Base-by-base conservation (phyloP, 1,140 invertebrate genomes). In the Lepeophtheirus salmonis region DNA sequence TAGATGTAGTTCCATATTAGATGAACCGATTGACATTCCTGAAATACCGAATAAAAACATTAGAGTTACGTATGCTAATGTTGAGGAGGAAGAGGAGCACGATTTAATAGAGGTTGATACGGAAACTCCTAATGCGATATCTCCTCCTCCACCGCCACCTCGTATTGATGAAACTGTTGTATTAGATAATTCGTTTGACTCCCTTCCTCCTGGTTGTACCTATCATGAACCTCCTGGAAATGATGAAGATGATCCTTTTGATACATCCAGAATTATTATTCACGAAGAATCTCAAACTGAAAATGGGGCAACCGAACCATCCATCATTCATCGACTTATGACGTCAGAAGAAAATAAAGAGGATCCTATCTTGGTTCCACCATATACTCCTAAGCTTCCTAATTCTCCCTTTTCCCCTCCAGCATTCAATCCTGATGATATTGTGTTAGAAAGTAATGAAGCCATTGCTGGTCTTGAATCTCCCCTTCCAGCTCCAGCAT, bases 401-500 rank as follows among this genome's bases (percentile, higher is more conserved):
- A 21, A 16, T 17, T 61, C 59, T 50, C 59, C 59, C 22, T 53
- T 61, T 20, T 61, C 59, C 20, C 59, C 59, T 3, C 59, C 59
- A 1, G 59, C 59, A 4, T 61, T 61, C 25, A 61, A 61, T 54
- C 59, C 59, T n/a, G 17, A 52, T 18, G 59, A 61, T 18, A 56
- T 61, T 56, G 24, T 61, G 1, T 24, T 61, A 23, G 59, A 48
- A 2, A 56, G 48, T 25, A 61, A 61, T 18, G 59, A 61, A 20
- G 59, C 59, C 14, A 61, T 61, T 25, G 59, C 59, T 24, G 59
- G 59, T 3, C 23, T 61, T 3, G 59, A 61, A 13, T 61, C 59
- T 16, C 59, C 59, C 20, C 13, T 41, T 6, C n/a, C 22, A 52
- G 18, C 50, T 10, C 14, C 20, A 14, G 50, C 6, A 4, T 6